Percentiles rank a stretch among this genome's conserved stretches.
These are phyloP conservation scores for Pteromalus puparum DNA, from an alignment of 1,140 invertebrate genomes.

Conservation along the genomic window DNA sequence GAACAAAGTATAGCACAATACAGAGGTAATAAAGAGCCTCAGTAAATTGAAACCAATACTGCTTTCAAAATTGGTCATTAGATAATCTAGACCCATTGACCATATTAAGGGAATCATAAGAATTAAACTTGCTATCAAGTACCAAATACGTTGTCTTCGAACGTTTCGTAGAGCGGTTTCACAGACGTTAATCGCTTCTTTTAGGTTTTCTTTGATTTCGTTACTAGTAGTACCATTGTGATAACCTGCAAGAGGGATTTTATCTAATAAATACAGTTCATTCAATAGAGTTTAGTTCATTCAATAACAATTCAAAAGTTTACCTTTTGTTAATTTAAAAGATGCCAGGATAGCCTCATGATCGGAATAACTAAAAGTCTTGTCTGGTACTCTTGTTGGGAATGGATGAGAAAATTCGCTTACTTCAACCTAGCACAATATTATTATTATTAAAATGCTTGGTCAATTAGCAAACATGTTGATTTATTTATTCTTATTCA, in stretches of 20 bases:
- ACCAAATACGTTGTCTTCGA: slow-evolving; percentile 77
- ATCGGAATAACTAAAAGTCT: slow-evolving; percentile 89
- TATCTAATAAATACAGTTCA: slow-evolving; percentile 36
- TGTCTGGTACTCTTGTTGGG: slow-evolving; percentile 82
- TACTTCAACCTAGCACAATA: slow-evolving; percentile 75
- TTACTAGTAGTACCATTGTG: slow-evolving; percentile 49
- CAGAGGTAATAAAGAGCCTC: slow-evolving; percentile 79
- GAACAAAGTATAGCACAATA: slow-evolving; percentile 82
- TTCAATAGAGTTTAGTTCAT: not conserved
- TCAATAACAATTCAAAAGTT: slow-evolving; percentile 8
- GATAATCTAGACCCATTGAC: slow-evolving; percentile 70
- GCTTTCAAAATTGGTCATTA: slow-evolving; percentile 65
- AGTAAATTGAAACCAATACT: slow-evolving; percentile 74
- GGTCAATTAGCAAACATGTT: slow-evolving; percentile 25
- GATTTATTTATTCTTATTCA: slow-evolving; percentile 22
- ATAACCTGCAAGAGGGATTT: slow-evolving; percentile 53
- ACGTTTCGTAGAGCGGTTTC: slow-evolving; percentile 77
- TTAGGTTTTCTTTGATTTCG: slow-evolving; percentile 74
- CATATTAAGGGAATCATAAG: slow-evolving; percentile 74
- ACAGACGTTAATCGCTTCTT: slow-evolving; percentile 79
- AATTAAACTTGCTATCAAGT: slow-evolving; percentile 75
- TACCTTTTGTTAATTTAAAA: slow-evolving; percentile 75
- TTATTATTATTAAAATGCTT: not conserved
- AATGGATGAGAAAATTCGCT: slow-evolving; percentile 83
- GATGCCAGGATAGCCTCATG: slow-evolving; percentile 90